These are phyloP conservation scores for Nemopilema nomurai DNA, from an alignment of 30 jellyfish, hydroid and myxozoan species.

Conservation along the genomic window DNA sequence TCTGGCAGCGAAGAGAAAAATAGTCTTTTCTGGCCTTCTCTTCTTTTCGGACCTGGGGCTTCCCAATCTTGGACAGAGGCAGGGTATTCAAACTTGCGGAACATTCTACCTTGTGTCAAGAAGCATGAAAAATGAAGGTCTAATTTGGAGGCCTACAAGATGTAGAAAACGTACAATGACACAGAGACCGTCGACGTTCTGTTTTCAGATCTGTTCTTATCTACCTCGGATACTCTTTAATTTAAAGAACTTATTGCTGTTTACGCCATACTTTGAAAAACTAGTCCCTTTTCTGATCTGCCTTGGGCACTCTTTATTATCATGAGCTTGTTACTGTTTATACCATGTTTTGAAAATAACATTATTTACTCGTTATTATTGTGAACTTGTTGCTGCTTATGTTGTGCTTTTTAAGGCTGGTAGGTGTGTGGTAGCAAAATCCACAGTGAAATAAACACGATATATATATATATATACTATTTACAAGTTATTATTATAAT, in stretches of 20 bases:
- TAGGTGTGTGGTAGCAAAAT: no score
- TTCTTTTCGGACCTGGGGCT: constrained; percentile 36
- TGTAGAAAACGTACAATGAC: not conserved
- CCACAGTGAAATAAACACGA: no score
- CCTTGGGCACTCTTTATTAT: not conserved
- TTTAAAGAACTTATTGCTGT: not conserved
- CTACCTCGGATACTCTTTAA: not conserved
- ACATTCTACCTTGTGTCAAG: constrained; percentile 23
- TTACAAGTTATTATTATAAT: no score
- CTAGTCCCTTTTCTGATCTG: no score
- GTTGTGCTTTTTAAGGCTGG: no score
- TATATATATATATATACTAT: no score
- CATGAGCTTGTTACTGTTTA: no score
- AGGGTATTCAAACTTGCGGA: constrained; percentile 42
- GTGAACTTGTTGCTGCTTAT: no score
- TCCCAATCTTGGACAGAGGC: constrained; percentile 62
- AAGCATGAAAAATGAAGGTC: constrained; percentile 16
- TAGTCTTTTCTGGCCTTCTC: constrained; percentile 56
- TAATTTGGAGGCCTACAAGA: not conserved
- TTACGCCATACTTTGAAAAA: not conserved
- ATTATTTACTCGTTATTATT: no score
- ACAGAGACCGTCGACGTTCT: not conserved
- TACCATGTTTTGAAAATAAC: not conserved
- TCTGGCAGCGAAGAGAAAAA: constrained; percentile 15
- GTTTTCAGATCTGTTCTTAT: not conserved